Percentiles rank a stretch among this genome's conserved stretches.
phyloP scores from a whole-genome alignment of 1,140 invertebrate species.

The Belonocnema kinseyi region DNA sequence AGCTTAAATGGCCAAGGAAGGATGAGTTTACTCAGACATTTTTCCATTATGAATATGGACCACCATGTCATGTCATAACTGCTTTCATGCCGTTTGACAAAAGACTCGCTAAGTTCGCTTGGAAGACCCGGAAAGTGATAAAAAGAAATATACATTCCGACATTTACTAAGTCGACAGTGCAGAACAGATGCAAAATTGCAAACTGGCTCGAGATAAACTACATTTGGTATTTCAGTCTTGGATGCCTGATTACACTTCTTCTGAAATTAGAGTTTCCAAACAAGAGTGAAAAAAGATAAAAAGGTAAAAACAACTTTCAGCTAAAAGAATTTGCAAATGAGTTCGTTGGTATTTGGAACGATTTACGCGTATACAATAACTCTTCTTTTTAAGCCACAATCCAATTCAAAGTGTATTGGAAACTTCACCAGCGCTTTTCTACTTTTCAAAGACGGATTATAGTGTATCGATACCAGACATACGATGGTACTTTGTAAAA shows the following conservation, averaged over 20 bases:
- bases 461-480: conserved; percentile 4
- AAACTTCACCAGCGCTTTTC: conserved; percentile 14
- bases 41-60: conserved; percentile 36
- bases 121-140: no score
- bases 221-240: not conserved
- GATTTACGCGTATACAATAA: conserved; percentile 8
- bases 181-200: not conserved
- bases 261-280: conserved; percentile 5
- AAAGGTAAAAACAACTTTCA: conserved; percentile 1
- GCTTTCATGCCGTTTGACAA: conserved; percentile 25
- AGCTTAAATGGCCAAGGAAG: no score
- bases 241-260: not conserved
- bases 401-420: conserved; percentile 18
- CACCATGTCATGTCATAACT: conserved; percentile 4
- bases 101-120: conserved; percentile 35
- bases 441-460: conserved; percentile 22
- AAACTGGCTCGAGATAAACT: not conserved
- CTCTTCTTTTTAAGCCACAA: conserved; percentile 13
- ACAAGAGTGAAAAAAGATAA: conserved; percentile 19
- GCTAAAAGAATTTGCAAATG: conserved; percentile 25
- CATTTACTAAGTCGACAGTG: not conserved
- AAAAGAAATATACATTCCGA: no score
- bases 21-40: no score
- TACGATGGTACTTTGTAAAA: not conserved
- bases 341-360: conserved; percentile 23